Evolutionary conservation across 2,888 invertebrate species (phyloP).

Genomic region (Trimorus sp.): DNA sequence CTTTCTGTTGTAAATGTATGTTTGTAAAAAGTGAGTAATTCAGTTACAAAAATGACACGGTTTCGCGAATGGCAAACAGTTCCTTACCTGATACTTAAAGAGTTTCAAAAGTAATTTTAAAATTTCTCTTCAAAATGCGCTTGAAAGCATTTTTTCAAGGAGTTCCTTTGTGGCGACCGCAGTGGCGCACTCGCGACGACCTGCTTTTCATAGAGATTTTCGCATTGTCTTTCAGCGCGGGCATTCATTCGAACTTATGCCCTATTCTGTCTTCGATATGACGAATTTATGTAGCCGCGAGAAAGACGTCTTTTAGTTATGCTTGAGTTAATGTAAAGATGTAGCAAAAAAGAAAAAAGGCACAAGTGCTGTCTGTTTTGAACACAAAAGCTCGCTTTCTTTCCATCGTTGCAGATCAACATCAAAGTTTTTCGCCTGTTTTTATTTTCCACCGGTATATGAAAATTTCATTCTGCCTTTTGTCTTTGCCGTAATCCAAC

Average conservation of each 20-base stretch:
- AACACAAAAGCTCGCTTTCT: slow-evolving; percentile 25
- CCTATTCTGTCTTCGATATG: slow-evolving; percentile 21
- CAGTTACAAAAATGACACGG: too few species aligned
- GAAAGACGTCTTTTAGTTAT: slow-evolving; percentile 15
- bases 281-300: slow-evolving; percentile 23
- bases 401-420: slow-evolving; percentile 35
- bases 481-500: slow-evolving; percentile 2
- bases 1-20: too few species aligned
- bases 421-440: slow-evolving; percentile 22
- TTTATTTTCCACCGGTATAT: slow-evolving; percentile 19
- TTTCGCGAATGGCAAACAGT: too few species aligned
- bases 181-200: too few species aligned
- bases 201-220: slow-evolving; percentile 6
- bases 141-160: too few species aligned
- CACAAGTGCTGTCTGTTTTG: slow-evolving; percentile 19
- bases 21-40: too few species aligned
- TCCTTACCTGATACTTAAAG: too few species aligned
- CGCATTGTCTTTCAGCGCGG: slow-evolving; percentile 20
- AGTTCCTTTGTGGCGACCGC: too few species aligned
- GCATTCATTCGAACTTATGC: slow-evolving; percentile 13
- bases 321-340: slow-evolving; percentile 36
- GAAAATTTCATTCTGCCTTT: slow-evolving; percentile 24
- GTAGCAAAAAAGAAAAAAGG: slow-evolving; percentile 6
- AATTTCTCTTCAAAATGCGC: too few species aligned
- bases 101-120: too few species aligned